Percentiles rank a stretch among this genome's conserved stretches.
Evolutionary conservation across 2,113 vertebrate species (phyloP).

Genomic region (Heteronetta atricapilla): DNA sequence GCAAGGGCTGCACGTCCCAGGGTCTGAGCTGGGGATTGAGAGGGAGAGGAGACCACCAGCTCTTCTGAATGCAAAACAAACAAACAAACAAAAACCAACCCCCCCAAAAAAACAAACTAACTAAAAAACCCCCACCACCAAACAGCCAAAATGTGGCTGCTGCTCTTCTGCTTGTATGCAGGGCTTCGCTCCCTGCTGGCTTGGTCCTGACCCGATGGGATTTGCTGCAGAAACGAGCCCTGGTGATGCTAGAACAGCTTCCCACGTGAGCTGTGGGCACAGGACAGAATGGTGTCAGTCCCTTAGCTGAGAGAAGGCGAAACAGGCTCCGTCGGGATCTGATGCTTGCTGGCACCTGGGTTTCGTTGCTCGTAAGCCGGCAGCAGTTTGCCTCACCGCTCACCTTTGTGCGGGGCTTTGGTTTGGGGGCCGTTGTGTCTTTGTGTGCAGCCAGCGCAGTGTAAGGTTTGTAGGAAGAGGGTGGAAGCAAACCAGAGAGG

Average conservation of each 20-base stretch:
- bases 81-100: no score
- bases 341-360: not conserved
- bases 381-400: not conserved
- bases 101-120: no score
- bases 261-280: not conserved
- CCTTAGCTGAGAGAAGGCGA: not conserved
- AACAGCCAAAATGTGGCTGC: not conserved
- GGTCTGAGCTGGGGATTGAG: not conserved
- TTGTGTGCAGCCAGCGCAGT: not conserved
- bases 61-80: not conserved
- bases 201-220: rapidly evolving
- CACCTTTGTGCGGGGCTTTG: not conserved
- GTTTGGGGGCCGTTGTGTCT: not conserved
- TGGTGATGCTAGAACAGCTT: not conserved
- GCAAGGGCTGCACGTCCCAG: not conserved
- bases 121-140: not conserved
- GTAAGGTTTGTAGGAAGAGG: rapidly evolving
- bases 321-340: not conserved
- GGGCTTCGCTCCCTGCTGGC: rapidly evolving
- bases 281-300: not conserved
- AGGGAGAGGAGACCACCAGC: not conserved
- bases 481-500: not conserved
- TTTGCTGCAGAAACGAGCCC: not conserved
- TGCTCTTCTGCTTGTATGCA: not conserved
- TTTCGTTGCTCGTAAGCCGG: not conserved